Evolutionary conservation across 2,888 invertebrate species (phyloP).

Genomic region (Keiferia lycopersicella): DNA sequence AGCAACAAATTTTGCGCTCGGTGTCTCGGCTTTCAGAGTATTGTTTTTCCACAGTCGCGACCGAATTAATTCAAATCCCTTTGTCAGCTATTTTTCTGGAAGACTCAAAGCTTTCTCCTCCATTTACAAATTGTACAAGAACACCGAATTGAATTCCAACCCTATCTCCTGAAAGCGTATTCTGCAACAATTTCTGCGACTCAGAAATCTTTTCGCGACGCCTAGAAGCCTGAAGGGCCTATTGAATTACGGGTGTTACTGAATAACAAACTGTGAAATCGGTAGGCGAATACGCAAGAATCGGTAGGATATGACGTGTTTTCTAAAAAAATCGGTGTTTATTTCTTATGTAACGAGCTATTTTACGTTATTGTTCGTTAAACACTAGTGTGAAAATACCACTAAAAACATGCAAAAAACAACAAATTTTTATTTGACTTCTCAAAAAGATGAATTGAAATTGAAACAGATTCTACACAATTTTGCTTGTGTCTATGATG

Average conservation of each 20-base stretch:
- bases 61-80: conserved; percentile 10
- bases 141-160: conserved; percentile 17
- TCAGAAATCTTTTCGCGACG: conserved; percentile 22
- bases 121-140: conserved; percentile 22
- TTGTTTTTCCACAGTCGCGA: not conserved
- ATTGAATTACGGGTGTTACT: conserved; percentile 37
- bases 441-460: no score
- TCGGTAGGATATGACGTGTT: no score
- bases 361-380: no score
- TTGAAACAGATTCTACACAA: no score
- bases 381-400: no score
- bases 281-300: no score
- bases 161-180: conserved; percentile 21
- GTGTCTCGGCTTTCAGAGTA: not conserved
- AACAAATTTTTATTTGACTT: no score
- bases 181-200: conserved; percentile 18
- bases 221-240: conserved; percentile 30
- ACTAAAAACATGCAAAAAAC: no score
- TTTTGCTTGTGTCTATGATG: no score
- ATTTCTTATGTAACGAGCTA: no score
- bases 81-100: conserved; percentile 15
- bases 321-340: no score
- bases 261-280: no score
- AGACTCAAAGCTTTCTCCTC: not conserved
- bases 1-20: not conserved